Evolutionary conservation across 1,140 invertebrate species (phyloP), one percentile per base, ranked within the genome.

Genomic region (Drosophila bifasciata): DNA sequence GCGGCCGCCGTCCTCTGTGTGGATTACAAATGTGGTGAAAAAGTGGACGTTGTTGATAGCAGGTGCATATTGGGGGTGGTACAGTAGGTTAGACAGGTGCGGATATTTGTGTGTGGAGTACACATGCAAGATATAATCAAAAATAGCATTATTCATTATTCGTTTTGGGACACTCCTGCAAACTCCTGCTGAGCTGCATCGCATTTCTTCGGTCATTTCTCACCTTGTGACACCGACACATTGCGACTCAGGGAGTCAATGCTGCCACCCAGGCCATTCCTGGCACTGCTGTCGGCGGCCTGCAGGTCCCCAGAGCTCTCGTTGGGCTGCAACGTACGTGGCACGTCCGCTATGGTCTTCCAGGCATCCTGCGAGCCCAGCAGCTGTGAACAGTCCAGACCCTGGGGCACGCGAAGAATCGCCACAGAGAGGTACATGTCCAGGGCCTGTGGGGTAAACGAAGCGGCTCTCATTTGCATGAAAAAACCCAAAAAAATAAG

Each of bases 361-460:
- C 80, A 84, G 28, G 70, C 79, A 40, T 91, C 89, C 39, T 93
- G 92, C n/a, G 94, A 93, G 46, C 94, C 94, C 25, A 95, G 79
- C 28, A 93, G 79, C n/a, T 93, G 93, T 41, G 94, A 93, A 49
- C 94, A 95, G 92, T 97, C 96, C 25, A 98, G 93, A 0, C 98
- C 97, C 67, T 96, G 95, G 56, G 95, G 94, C 3, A 98, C 92
- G 45, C 97, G 94, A 4, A 99, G 92, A 60, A 99, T 95, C 7
- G 96, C 97, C 21, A 99, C 94, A 6, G 97, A 97, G 92, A 97
- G 94, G 89, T 99, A 96, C 92, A 98, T 94, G 92, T 99, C 97
- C 72, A 99, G 93, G 0, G 97, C 97, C 86, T 90, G 11, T 1
- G 11, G 44, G 8, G 5, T 13, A 28, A 3, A 28, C 2, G 25